Evolutionary conservation across 1,140 invertebrate species (phyloP).

Genomic region (Oscheius sp.): DNA sequence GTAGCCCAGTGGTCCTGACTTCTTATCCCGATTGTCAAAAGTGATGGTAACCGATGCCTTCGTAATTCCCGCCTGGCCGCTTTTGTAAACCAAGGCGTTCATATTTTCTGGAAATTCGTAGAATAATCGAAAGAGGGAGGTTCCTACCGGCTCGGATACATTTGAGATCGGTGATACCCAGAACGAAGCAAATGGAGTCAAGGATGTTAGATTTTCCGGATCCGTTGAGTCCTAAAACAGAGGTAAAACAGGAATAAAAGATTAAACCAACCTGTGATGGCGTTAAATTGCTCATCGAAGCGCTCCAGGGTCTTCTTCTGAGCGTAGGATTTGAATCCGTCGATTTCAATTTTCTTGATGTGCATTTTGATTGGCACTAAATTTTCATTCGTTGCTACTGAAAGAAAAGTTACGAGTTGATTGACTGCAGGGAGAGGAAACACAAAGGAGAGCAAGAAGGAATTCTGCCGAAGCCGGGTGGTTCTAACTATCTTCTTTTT

Average conservation of each 20-base stretch:
- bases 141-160: slow-evolving; percentile 31
- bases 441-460: neutral
- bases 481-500: neutral
- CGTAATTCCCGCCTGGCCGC: slow-evolving; percentile 89
- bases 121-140: neutral
- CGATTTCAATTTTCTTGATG: slow-evolving; percentile 87
- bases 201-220: slow-evolving; percentile 98
- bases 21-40: slow-evolving; percentile 83
- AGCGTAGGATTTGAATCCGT: slow-evolving; percentile 98
- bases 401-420: neutral
- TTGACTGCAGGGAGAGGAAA: neutral
- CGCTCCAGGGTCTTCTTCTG: slow-evolving; percentile 84
- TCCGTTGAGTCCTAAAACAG: slow-evolving; percentile 76
- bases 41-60: slow-evolving; percentile 92
- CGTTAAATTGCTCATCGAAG: slow-evolving; percentile 93
- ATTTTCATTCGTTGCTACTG: neutral
- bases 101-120: slow-evolving; percentile 67
- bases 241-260: neutral
- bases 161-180: slow-evolving; percentile 86
- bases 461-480: neutral
- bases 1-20: slow-evolving; percentile 84
- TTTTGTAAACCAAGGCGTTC: slow-evolving; percentile 94
- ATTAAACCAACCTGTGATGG: slow-evolving; percentile 75
- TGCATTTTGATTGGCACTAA: slow-evolving; percentile 71
- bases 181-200: slow-evolving; percentile 94